Conservation (phyloP, 2,888 invertebrate species). For the Synanthedon myopaeformis region DNA sequence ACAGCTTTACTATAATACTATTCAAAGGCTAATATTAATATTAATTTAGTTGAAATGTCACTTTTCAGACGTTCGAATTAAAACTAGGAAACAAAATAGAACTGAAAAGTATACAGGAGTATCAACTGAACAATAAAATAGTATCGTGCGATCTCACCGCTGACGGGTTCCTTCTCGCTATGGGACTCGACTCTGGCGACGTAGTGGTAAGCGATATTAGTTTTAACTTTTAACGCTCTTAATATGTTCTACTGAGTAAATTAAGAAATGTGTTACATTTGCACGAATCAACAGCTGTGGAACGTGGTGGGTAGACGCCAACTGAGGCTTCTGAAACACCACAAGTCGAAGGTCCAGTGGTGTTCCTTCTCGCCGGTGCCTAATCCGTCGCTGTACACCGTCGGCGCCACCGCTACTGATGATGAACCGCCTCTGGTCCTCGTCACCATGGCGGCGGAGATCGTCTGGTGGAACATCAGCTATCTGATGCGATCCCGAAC, state of each 20-base stretch:
- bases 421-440: constrained; percentile 57
- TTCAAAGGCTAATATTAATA: too few relatives aligned
- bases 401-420: constrained; percentile 17
- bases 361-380: constrained; percentile 67
- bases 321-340: constrained; percentile 53
- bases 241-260: too few relatives aligned
- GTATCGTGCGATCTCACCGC: constrained; percentile 57
- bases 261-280: too few relatives aligned
- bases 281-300: constrained; percentile 45
- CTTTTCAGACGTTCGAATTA: constrained; percentile 40
- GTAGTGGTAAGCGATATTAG: constrained; percentile 64
- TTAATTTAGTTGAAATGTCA: too few relatives aligned
- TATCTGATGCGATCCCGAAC: constrained; percentile 33
- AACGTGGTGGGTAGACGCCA: constrained; percentile 48
- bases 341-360: constrained; percentile 63
- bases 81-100: constrained; percentile 20
- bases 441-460: constrained; percentile 68
- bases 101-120: constrained; percentile 35
- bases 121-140: constrained; percentile 42
- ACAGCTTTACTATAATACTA: too few relatives aligned
- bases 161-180: constrained; percentile 71
- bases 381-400: constrained; percentile 29
- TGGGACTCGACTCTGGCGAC: constrained; percentile 73
- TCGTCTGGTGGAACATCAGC: constrained; percentile 71
- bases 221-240: too few relatives aligned